phyloP scores from a whole-genome alignment of 2,113 vertebrate species.

The Nicator chloris region DNA sequence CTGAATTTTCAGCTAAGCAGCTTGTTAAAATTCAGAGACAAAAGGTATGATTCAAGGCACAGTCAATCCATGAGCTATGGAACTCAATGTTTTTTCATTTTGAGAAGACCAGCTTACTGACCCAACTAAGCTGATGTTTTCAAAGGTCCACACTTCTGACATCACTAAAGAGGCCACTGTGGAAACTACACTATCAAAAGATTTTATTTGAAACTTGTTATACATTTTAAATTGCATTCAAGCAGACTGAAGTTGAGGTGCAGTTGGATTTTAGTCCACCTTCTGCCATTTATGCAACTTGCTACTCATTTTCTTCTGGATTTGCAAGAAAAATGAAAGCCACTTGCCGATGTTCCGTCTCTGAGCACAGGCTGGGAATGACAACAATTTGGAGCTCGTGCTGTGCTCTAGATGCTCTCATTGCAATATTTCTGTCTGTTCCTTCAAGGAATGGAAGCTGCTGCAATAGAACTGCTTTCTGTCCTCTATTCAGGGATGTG shows the following conservation, averaged over 20 bases:
- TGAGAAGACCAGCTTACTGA: background rate
- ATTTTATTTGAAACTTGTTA: background rate
- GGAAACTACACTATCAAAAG: background rate
- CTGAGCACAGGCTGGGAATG: constrained; percentile 26
- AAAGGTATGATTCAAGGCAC: background rate
- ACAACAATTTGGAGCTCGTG: background rate
- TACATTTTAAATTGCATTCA: background rate
- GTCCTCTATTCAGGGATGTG: constrained; percentile 7
- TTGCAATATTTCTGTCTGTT: background rate
- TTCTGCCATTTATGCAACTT: background rate
- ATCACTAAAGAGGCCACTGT: background rate
- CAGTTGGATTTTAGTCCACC: background rate
- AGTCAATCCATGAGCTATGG: background rate
- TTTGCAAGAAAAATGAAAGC: background rate
- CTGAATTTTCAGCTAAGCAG: background rate
- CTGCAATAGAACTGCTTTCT: constrained; percentile 10
- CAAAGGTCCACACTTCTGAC: background rate
- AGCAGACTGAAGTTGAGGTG: background rate
- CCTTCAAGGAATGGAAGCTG: constrained; percentile 4
- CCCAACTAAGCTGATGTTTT: background rate
- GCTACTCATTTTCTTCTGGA: background rate
- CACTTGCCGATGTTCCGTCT: background rate
- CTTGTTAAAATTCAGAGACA: background rate
- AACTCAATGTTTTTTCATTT: background rate
- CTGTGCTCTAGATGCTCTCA: background rate